Evolutionary conservation across 2,113 vertebrate genomes (phyloP), one percentile per base, ranked within the genome.

Genomic region (Benitochromis conjunctus): DNA sequence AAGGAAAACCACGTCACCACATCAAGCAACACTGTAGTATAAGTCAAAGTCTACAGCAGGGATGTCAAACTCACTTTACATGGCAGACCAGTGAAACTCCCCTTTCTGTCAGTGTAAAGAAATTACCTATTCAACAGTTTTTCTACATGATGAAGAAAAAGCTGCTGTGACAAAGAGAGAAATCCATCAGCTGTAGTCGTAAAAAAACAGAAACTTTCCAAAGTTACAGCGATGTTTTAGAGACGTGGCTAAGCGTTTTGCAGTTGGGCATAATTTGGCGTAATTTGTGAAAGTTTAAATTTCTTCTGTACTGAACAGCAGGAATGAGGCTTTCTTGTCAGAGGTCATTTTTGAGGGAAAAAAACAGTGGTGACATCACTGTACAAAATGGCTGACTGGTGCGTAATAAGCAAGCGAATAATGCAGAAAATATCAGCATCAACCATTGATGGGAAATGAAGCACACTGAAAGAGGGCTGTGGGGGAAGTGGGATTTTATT

Each of bases 401-500:
- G 31, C 14, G 31, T 60, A 31, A 60, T 34, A 34, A 60, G 11
- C 21, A 3, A 21, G 56, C 2, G 26, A 60, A 26, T 60, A 6
- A 31, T 60, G 14, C 29, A 34, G 57, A 31, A 18, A 9, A n/a
- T 5, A 5, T 0, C 2, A 31, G 5, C 14, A 18, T 60, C 8
- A 1, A 18, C 57, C 57, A 6, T 29, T 29, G 29, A 29, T 29
- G 29, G 29, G 29, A 29, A 29, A 29, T 4, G 29, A 4, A 29
- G 29, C 29, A 29, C 29, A 29, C 3, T 29, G 29, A 29, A 29
- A 4, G 29, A 29, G 29, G 29, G 29, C 29, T 29, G 29, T 29
- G 29, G 3, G 4, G 29, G 29, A 29, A 29, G 29, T 29, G 29
- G 4, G 29, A 4, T 29, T 29, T 29, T 29, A 29, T 29, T 29